Base-by-base conservation (phyloP, 2,888 invertebrate genomes). In the Trypoxylon attenuatum region DNA sequence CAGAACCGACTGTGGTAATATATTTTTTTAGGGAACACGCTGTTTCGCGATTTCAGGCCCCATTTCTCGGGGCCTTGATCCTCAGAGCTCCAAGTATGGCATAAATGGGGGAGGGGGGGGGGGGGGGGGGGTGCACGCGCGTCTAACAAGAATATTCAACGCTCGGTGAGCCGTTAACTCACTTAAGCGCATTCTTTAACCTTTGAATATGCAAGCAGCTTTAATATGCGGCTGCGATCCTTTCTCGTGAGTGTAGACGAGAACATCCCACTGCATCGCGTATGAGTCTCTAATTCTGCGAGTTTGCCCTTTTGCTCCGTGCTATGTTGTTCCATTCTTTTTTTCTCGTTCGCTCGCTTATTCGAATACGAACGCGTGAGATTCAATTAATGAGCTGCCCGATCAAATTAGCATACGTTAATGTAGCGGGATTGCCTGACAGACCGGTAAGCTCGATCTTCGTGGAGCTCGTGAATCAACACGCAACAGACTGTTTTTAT, bases 131-230 rank as follows among this genome's bases (percentile, higher is more conserved):
- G 33, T 13, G 5, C n/a, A 10, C 58, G 43, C 60, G 55, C 46
- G 50, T 49, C 50, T 67, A 68, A 59, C 60, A 49, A 62, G 69
- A 58, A 68, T 58, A 58, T 68, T 68, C 58, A 62, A 43, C 53
- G 52, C 52, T 33, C 51, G 54, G 38, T 49, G 54, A 69, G 69
- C 46, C 49, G 69, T 68, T 62, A 68, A 62, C 62, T 69, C 61
- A 47, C 50, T 69, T 55, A 62, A 68, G 62, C 50, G 58, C 69
- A 42, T 61, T 63, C 59, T 63, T 69, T 56, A 50, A 59, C 57
- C 62, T 63, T 56, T 69, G 69, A 69, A 69, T 69, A 69, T 69
- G 69, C 69, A 63, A 59, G 57, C 59, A 33, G n/a, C 49, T 50
- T 59, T 63, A 69, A 59, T 56, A 43, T 21, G 27, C 22, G n/a